Percentiles rank a stretch among this genome's conserved stretches.
phyloP scores from a whole-genome alignment of 2,888 invertebrate genomes.

The Cheiracanthium punctorium region DNA sequence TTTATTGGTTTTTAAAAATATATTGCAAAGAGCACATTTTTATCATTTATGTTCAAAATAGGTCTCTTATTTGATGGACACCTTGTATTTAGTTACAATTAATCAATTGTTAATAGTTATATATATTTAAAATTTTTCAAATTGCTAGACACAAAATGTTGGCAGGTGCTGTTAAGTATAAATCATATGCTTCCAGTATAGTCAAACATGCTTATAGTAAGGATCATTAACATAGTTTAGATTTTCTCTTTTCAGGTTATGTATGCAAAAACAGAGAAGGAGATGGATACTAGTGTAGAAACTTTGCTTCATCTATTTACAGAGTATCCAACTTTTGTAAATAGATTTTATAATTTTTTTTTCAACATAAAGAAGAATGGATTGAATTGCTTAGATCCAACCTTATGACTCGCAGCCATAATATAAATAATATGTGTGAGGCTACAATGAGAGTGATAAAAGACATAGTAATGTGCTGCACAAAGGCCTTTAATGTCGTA shows the following conservation, averaged over 20 bases:
- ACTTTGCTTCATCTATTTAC: not conserved
- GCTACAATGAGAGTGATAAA: not conserved
- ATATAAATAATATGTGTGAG: not conserved
- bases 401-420: not conserved
- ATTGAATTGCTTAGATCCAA: not conserved
- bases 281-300: not conserved
- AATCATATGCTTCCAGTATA: too few species aligned
- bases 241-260: not conserved
- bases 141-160: too few species aligned
- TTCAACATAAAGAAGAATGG: not conserved
- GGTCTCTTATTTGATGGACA: too few species aligned
- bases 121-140: too few species aligned
- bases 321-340: not conserved
- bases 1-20: too few species aligned
- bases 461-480: not conserved
- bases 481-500: not conserved
- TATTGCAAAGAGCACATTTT: too few species aligned
- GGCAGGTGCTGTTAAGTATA: too few species aligned
- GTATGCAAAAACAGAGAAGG: not conserved
- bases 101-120: too few species aligned
- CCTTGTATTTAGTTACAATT: too few species aligned
- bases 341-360: not conserved
- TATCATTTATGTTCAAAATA: too few species aligned
- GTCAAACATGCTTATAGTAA: too few species aligned
- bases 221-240: too few species aligned